Evolutionary conservation across 2,113 vertebrate genomes (phyloP).

Genomic region (Sciurus niger): DNA sequence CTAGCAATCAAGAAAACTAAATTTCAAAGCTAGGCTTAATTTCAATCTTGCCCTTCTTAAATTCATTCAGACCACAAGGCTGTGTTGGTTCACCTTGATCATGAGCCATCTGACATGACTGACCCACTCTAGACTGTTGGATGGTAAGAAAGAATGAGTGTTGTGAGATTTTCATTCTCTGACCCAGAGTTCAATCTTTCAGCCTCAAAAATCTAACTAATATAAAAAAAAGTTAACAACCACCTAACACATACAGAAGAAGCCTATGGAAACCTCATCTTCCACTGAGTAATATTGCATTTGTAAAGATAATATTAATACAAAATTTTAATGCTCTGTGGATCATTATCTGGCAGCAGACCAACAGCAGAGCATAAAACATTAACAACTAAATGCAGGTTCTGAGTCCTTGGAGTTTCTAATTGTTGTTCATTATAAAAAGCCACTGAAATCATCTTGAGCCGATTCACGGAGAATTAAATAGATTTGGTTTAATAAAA

Average conservation of each 20-base stretch:
- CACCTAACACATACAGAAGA: slow-evolving; percentile 67
- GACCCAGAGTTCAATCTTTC: not conserved
- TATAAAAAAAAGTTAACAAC: slow-evolving; percentile 4
- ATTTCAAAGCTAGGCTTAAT: not conserved
- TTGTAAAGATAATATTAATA: slow-evolving; percentile 90
- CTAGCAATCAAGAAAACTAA: not conserved
- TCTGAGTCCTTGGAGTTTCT: slow-evolving; percentile 87
- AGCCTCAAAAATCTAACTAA: slow-evolving; percentile 20
- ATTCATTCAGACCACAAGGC: not conserved
- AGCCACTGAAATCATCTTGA: slow-evolving; percentile 86
- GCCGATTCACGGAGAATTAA: slow-evolving; percentile 89
- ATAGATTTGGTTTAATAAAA: slow-evolving; percentile 89
- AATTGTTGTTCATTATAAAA: slow-evolving; percentile 89
- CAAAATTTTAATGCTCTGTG: slow-evolving; percentile 86
- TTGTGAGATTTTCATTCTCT: slow-evolving; percentile 1
- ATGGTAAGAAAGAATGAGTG: not conserved
- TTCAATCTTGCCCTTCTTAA: not conserved
- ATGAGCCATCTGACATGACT: not conserved
- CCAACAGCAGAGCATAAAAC: slow-evolving; percentile 86
- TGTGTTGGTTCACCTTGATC: slow-evolving; percentile 19
- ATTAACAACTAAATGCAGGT: slow-evolving; percentile 87
- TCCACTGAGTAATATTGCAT: slow-evolving; percentile 85
- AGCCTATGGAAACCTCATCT: slow-evolving; percentile 84
- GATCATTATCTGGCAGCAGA: slow-evolving; percentile 88
- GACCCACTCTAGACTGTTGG: not conserved